Evolutionary conservation across 1,140 invertebrate species (phyloP), one percentile per base, ranked within the genome.

Genomic region (Drosophila rufa): DNA sequence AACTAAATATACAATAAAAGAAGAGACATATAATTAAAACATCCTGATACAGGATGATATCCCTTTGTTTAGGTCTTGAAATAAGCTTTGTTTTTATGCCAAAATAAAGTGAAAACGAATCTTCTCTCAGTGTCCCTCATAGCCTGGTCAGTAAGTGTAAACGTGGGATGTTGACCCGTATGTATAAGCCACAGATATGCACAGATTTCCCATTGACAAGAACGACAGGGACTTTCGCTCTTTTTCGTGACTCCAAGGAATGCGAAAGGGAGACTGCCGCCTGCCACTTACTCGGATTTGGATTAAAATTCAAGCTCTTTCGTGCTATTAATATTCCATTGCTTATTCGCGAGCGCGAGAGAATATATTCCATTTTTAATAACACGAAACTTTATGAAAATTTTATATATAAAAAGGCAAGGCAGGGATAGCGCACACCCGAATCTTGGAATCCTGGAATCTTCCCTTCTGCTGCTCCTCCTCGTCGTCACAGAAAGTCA

Each of bases 291-390:
- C 33, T 36, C 17, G 22, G 22, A 22, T 40, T 58, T 70, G 55
- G 57, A 62, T 77, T 71, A 73, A 85, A 81, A 68, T 79, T 82
- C 67, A 82, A 87, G 66, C 77, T 82, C 77, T 80, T 86, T 64
- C 78, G 38, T 67, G 74, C 79, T 82, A 86, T 86, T 87, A 86
- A 86, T 87, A 86, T 82, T 87, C 75, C 70, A 86, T 82, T 87
- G 75, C 79, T 75, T 79, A 79, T 82, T 82, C 82, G 82, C 82
- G 70, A 75, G 53, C 53, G 17, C 53, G 8, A n/a, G 76, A 69
- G 79, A 87, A 80, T 87, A 82, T 87, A 87, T 83, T 89, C 76
- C 67, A 89, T 89, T 87, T 89, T 89, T 83, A 89, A 87, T 87
- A 87, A 82, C 68, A 83, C 84, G 71, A 87, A 87, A 80, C 84